A percentile compares a stretch with the other conserved stretches of the same genome.
Evolutionary conservation across 1,140 invertebrate species (phyloP).

Genomic region (Theocolax elegans): DNA sequence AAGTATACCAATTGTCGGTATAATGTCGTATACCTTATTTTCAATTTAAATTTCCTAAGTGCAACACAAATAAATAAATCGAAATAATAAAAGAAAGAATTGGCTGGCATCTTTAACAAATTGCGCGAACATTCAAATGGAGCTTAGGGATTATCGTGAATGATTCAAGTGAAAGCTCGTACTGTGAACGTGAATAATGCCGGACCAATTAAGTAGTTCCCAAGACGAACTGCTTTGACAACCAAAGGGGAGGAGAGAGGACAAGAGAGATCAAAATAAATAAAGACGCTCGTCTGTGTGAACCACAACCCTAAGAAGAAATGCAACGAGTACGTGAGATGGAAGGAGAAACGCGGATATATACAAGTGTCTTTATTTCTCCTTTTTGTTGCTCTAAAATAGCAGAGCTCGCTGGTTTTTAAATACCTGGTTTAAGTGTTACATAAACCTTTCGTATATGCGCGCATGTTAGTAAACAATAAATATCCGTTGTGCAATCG

Average conservation of each 20-base stretch:
- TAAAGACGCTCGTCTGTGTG: constrained; percentile 40
- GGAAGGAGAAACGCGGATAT: constrained; percentile 43
- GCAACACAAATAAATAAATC: not conserved
- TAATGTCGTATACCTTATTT: too few relatives aligned
- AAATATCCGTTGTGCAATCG: not conserved
- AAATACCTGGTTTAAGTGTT: constrained; percentile 19
- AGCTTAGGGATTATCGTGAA: constrained; percentile 7
- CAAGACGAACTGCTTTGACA: constrained; percentile 9
- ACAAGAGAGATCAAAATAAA: constrained; percentile 49
- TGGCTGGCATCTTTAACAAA: not conserved
- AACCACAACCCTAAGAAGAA: constrained; percentile 41
- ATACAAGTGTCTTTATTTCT: constrained; percentile 15
- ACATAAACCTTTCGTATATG: constrained; percentile 15
- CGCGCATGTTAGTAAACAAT: not conserved
- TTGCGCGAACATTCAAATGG: not conserved
- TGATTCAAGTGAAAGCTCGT: constrained; percentile 27
- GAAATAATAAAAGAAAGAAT: not conserved
- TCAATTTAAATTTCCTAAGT: too few relatives aligned
- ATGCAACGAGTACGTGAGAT: constrained; percentile 41
- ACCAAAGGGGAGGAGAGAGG: constrained; percentile 20
- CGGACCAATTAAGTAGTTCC: constrained; percentile 51
- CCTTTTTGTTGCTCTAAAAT: not conserved
- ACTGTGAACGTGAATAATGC: constrained; percentile 55
- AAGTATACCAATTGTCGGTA: too few relatives aligned
- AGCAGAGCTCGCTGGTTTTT: constrained; percentile 11